Percentiles rank a stretch among this genome's conserved stretches.
Conservation (phyloP, 2,888 invertebrate genomes). For the Spodoptera littoralis region DNA sequence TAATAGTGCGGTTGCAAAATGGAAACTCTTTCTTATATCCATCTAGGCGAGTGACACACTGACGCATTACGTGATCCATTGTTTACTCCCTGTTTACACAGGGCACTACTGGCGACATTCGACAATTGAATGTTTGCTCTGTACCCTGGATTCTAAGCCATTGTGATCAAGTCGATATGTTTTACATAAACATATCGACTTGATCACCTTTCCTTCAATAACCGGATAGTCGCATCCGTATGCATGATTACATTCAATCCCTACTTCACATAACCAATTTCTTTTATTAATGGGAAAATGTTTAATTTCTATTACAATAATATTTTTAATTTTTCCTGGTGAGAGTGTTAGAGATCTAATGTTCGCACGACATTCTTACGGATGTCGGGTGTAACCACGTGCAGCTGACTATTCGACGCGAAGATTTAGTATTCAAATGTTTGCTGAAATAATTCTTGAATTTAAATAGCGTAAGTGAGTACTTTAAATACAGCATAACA, state of each 20-base stretch:
- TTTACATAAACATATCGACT: no score
- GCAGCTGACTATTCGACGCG: no score
- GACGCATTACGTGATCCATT: slow-evolving; percentile 48
- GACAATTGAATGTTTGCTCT: slow-evolving; percentile 81
- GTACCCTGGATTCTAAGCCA: slow-evolving; percentile 69
- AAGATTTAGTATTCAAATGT: no score
- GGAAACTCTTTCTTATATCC: slow-evolving; percentile 63
- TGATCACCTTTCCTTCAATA: slow-evolving; percentile 61
- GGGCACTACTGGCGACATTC: slow-evolving; percentile 54
- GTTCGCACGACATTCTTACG: no score
- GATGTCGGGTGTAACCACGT: no score
- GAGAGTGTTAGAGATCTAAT: no score
- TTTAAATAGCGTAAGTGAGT: no score
- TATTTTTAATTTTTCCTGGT: no score
- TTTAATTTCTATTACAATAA: no score
- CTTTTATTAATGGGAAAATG: no score
- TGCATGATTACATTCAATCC: slow-evolving; percentile 35
- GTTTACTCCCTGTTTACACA: slow-evolving; percentile 66
- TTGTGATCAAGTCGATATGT: slow-evolving; percentile 74
- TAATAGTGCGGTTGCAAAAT: slow-evolving; percentile 50
- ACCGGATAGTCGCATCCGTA: slow-evolving; percentile 40
- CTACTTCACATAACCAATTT: slow-evolving; percentile 12
- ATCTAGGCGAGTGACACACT: slow-evolving; percentile 28
- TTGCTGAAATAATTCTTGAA: no score
- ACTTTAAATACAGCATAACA: no score